Evolutionary conservation across 2,113 vertebrate species (phyloP).

Genomic region (Chroicocephalus ridibundus): DNA sequence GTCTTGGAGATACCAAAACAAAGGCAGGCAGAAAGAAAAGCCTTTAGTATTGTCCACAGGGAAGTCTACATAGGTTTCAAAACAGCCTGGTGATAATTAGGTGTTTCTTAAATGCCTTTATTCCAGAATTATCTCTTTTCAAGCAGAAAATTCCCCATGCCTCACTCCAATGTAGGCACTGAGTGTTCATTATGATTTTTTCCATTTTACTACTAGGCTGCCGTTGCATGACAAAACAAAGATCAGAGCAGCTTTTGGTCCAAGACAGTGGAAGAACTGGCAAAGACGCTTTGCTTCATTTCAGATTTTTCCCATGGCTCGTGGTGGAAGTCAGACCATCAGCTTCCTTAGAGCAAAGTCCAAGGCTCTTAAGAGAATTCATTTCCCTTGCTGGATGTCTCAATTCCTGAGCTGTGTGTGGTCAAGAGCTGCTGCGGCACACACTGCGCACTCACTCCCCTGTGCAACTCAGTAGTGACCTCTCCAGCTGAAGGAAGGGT

Average conservation of each 20-base stretch:
- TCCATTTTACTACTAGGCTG: neutral
- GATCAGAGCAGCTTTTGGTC: neutral
- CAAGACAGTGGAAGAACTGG: neutral
- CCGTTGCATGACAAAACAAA: neutral
- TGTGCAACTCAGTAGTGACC: constrained; percentile 46
- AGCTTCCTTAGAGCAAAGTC: constrained; percentile 2
- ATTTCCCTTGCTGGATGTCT: neutral
- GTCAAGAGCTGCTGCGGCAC: neutral
- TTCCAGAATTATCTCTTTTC: neutral
- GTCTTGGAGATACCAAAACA: neutral
- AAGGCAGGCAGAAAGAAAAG: neutral
- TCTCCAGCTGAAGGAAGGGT: constrained; percentile 46
- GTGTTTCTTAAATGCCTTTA: neutral
- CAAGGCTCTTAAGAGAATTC: constrained; percentile 5
- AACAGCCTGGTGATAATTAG: neutral
- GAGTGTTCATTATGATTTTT: neutral
- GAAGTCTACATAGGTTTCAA: neutral
- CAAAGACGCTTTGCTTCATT: neutral
- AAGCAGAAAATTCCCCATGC: neutral
- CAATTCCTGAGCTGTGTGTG: neutral
- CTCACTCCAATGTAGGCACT: neutral
- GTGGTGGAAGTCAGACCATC: neutral
- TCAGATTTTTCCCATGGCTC: constrained; percentile 4
- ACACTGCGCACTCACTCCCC: neutral
- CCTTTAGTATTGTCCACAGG: neutral